Base-by-base conservation (phyloP, 1,140 invertebrate genomes). In the Apis dorsata region DNA sequence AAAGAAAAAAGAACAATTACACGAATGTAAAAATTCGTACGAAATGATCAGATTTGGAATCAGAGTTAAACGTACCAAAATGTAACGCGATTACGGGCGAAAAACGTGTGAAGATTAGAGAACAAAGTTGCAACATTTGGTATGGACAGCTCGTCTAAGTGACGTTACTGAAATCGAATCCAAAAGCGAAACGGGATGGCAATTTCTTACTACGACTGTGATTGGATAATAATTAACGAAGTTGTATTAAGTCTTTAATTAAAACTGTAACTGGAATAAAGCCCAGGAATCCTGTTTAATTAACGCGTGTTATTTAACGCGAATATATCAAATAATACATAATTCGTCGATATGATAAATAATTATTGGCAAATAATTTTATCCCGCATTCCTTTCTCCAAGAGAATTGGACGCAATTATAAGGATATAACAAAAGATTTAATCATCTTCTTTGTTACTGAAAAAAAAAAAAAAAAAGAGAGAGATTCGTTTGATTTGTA, bases 141-240 rank as follows among this genome's bases (percentile, higher is more conserved):
- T 28, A 19, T 57, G 10, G 76, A 79, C 76, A 79, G 65, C 9
- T 79, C 5, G 53, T 53, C 19, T 28, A 59, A 69, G 53, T 15
- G 17, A 49, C 19, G 44, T 68, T 44, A 9, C n/a, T 28, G 28
- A 21, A n/a, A 34, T 34, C 34, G 34, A 71, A 28, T 60, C 49
- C 24, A 55, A 28, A 5, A 17, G 17, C n/a, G 21, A n/a, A 59
- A 75, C 21, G 51, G 62, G 68, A 81, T 24, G 24, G 21, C 15
- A 59, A 75, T 75, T 75, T 49, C 34, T 57, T 44, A 17, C 15
- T 72, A 10, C 8, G 24, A 19, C 44, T 60, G 28, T 71, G 2
- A 7, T 78, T 60, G 15, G 28, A 68, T 60, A 68, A 75, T 59
- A 81, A 81, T 81, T 81, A 81, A 75, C 79, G 55, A 75, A 68